Evolutionary conservation across 2,797 vertebrate genomes (phyloP).

Genomic region (Epinephelus coioides): DNA sequence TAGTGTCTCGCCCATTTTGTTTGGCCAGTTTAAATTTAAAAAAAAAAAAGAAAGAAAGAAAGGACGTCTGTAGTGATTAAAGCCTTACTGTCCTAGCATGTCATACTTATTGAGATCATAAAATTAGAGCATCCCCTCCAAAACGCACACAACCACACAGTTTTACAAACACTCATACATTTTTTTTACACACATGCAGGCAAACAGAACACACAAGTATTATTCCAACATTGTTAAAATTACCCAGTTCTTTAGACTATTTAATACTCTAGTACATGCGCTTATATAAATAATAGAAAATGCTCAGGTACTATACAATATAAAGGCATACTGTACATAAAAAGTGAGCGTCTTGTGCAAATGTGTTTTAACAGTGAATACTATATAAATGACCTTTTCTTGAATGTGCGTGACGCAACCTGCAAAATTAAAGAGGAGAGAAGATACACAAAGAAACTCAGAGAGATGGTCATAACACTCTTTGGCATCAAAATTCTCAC

Average conservation of each 20-base stretch:
- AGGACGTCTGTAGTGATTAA: slow-evolving; percentile 36
- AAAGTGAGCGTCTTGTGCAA: slow-evolving; percentile 77
- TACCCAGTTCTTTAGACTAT: slow-evolving; percentile 68
- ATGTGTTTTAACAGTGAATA: slow-evolving; percentile 61
- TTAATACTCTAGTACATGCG: slow-evolving; percentile 80
- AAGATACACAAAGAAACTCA: slow-evolving; percentile 45
- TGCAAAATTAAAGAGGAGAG: slow-evolving; percentile 41
- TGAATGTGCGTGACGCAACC: slow-evolving; percentile 48
- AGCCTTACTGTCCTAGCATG: slow-evolving; percentile 31
- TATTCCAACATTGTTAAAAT: slow-evolving; percentile 72
- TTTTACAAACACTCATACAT: slow-evolving; percentile 67
- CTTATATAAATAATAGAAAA: slow-evolving; percentile 84
- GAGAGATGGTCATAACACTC: slow-evolving; percentile 74
- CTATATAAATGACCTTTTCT: slow-evolving; percentile 49
- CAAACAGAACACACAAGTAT: slow-evolving; percentile 55
- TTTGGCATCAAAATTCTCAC: slow-evolving; percentile 81
- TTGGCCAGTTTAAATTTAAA: slow-evolving; percentile 38
- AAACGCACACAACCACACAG: slow-evolving; percentile 65
- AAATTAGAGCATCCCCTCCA: slow-evolving; percentile 45
- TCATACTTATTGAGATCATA: slow-evolving; percentile 39
- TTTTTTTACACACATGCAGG: slow-evolving; percentile 71
- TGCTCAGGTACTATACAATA: slow-evolving; percentile 75
- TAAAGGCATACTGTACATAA: slow-evolving; percentile 80
- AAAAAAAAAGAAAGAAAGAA: slow-evolving; percentile 23
- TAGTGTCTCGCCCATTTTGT: slow-evolving; percentile 24